Conservation (phyloP, 2,888 invertebrate genomes). For the Eumacrocentrus americanus region DNA sequence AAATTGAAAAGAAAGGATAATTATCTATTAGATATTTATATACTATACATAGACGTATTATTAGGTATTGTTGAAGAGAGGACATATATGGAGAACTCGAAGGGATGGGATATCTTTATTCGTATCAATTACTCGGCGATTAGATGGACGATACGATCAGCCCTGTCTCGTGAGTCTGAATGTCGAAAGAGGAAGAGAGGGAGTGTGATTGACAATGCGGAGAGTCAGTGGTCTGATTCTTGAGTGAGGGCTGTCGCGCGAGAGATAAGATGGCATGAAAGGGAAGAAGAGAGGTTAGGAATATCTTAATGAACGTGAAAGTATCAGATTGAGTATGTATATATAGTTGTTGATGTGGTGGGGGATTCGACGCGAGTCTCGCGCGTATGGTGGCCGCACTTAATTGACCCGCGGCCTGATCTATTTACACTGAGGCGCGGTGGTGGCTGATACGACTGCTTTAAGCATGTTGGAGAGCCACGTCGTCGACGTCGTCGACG, state of each 20-base stretch:
- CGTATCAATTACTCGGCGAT: constrained; percentile 61
- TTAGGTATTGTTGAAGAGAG: no score
- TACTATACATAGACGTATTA: background rate
- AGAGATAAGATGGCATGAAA: constrained; percentile 52
- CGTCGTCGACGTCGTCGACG: constrained; percentile 15
- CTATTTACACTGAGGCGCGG: constrained; percentile 47
- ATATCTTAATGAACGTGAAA: constrained; percentile 58
- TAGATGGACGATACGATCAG: constrained; percentile 51
- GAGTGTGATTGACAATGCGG: constrained; percentile 59
- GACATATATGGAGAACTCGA: background rate
- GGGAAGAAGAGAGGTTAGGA: constrained; percentile 33
- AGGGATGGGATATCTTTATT: constrained; percentile 55
- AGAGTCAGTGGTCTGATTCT: constrained; percentile 53
- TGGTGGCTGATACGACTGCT: no score
- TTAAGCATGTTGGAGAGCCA: constrained; percentile 20
- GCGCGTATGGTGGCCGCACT: constrained; percentile 24
- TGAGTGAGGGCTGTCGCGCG: constrained; percentile 60
- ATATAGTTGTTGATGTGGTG: no score
- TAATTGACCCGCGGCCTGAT: constrained; percentile 45
- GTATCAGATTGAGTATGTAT: no score
- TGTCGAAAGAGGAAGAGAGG: constrained; percentile 26
- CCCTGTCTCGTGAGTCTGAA: constrained; percentile 5
- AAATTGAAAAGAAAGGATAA: constrained; percentile 47
- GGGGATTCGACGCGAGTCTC: background rate
- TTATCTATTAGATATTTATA: background rate